Base-by-base conservation (phyloP, 2,888 invertebrate genomes). In the Muschampia plurimacula region DNA sequence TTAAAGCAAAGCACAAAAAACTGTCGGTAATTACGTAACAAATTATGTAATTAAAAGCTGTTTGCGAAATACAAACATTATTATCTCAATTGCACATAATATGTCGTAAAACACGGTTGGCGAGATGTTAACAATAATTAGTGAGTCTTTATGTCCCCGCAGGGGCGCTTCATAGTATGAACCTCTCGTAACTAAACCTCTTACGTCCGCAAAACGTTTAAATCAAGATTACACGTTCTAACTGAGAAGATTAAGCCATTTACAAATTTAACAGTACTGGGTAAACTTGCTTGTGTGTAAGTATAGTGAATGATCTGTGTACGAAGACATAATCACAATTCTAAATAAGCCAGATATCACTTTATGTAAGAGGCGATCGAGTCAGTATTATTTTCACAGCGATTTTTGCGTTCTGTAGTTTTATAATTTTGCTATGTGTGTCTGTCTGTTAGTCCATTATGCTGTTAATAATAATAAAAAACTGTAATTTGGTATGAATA, bases 111-210 rank as follows among this genome's bases (percentile, higher is more conserved):
- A 65, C 59, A 71, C 13, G 52, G 59, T 64, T 70, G 28, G 41
- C 59, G 60, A 66, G 71, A 71, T 71, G 71, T 71, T 71, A 71
- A 71, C 71, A 71, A 66, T 71, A 71, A 71, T 71, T 71, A 71
- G 71, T 60, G 49, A 66, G 60, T 60, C 71, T 66, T 71, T 59
- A 71, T 66, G 71, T 71, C n/a, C 60, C 71, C 71, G 28, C 60
- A 22, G 71, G 60, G 66, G 66, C 71, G 59, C 9, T 66, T 66
- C 71, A 66, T 66, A 60, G 65, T 15, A 36, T 52, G 60, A 66
- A 66, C 66, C 57, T 39, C 46, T 44, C 66, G 66, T 71, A 71
- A 71, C 71, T 66, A 71, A 71, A 71, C 71, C 71, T 66, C 66
- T 71, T 71, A 66, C 66, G 65, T 71, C 49, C 71, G 71, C 71